Percentiles rank a stretch among this genome's conserved stretches.
Evolutionary conservation across 2,113 vertebrate genomes (phyloP).

Genomic region (Maccullochella peelii): DNA sequence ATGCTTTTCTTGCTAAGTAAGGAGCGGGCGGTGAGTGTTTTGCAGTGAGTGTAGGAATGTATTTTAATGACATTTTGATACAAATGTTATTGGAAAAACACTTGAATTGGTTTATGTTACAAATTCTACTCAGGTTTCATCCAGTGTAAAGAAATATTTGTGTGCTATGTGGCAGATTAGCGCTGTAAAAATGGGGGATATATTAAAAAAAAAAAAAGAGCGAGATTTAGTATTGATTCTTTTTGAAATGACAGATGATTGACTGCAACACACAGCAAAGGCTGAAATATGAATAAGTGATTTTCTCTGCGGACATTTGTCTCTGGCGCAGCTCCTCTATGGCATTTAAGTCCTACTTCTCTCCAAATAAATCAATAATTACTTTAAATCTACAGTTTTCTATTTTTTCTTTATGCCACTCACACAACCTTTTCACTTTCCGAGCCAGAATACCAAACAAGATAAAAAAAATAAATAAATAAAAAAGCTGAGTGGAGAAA

Average conservation of each 20-base stretch:
- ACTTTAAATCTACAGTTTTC: slow-evolving; percentile 65
- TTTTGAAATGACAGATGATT: slow-evolving; percentile 71
- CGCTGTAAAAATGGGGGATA: slow-evolving; percentile 35
- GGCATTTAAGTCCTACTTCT: slow-evolving; percentile 77
- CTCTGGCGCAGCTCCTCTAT: slow-evolving; percentile 56
- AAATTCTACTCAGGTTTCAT: slow-evolving; percentile 24
- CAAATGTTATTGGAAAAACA: slow-evolving; percentile 35
- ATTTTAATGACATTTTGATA: slow-evolving; percentile 45
- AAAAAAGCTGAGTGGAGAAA: slow-evolving; percentile 60
- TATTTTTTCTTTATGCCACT: slow-evolving; percentile 50
- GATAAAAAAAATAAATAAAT: neutral
- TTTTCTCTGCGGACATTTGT: slow-evolving; percentile 69
- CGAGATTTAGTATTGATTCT: slow-evolving; percentile 68
- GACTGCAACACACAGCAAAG: slow-evolving; percentile 57
- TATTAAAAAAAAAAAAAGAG: slow-evolving; percentile 38
- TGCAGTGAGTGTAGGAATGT: slow-evolving; percentile 12
- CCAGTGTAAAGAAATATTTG: neutral
- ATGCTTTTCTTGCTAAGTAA: slow-evolving; percentile 32
- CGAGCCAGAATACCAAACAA: slow-evolving; percentile 46
- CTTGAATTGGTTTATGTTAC: neutral
- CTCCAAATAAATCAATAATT: slow-evolving; percentile 76
- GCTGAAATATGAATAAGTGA: slow-evolving; percentile 68
- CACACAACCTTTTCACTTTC: slow-evolving; percentile 67
- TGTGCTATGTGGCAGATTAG: slow-evolving; percentile 41
- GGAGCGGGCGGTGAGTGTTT: neutral